Evolutionary conservation across 2,797 vertebrate genomes (phyloP).

Genomic region (Cyprinella venusta): DNA sequence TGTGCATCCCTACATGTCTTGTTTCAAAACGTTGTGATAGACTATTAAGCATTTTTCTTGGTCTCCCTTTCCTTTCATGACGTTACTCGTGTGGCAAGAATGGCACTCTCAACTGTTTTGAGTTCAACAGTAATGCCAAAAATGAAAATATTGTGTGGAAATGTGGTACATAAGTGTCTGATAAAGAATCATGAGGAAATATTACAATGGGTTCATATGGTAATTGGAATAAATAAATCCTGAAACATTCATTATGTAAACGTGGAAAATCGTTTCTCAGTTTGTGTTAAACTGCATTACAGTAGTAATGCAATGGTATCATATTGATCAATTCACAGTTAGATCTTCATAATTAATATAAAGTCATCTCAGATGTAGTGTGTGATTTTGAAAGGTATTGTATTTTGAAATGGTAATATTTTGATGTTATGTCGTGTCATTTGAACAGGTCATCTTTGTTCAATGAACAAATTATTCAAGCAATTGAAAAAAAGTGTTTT

Average conservation of each 20-base stretch:
- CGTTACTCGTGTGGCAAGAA: too few relatives aligned
- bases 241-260: neutral
- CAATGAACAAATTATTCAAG: neutral
- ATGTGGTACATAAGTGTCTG: neutral
- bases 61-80: too few relatives aligned
- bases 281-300: neutral
- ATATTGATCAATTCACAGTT: neutral
- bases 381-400: too few relatives aligned
- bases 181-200: neutral
- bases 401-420: neutral
- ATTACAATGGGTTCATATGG: neutral
- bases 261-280: neutral
- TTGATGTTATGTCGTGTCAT: neutral
- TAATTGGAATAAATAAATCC: neutral
- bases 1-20: too few relatives aligned
- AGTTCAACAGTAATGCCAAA: neutral
- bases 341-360: neutral
- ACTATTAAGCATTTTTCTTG: too few relatives aligned
- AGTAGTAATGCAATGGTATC: too few relatives aligned
- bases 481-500: neutral
- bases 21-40: too few relatives aligned
- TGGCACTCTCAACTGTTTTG: too few relatives aligned
- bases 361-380: neutral
- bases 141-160: neutral
- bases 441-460: neutral